These are phyloP conservation scores for Eucriotettix oculatus DNA, from an alignment of 2,888 invertebrate genomes.

Conservation along the genomic window DNA sequence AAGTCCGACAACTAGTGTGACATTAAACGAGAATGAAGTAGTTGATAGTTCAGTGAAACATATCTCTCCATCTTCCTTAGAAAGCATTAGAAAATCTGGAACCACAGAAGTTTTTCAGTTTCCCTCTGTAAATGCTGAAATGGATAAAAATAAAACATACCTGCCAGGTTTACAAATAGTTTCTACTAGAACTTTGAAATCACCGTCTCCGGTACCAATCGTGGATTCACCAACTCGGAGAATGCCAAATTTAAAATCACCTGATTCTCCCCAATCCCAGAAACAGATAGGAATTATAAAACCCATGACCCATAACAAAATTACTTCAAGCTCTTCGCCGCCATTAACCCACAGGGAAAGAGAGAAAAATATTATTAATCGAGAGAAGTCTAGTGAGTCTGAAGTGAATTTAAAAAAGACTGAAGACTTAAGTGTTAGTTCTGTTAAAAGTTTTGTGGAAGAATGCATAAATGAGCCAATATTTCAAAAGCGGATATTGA, in stretches of 20 bases:
- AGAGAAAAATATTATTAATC: slow-evolving; percentile 51
- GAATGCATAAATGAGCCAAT: too few relatives aligned
- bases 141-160: slow-evolving; percentile 14
- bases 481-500: too few relatives aligned
- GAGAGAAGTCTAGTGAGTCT: slow-evolving; percentile 39
- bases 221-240: slow-evolving; percentile 5
- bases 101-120: slow-evolving; percentile 43
- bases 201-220: background rate
- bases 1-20: background rate
- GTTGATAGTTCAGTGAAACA: slow-evolving; percentile 18
- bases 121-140: slow-evolving; percentile 19
- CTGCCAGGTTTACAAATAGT: slow-evolving; percentile 14
- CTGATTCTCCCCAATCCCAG: slow-evolving; percentile 14
- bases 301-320: slow-evolving; percentile 22
- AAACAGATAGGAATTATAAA: slow-evolving; percentile 35
- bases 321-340: background rate
- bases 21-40: background rate
- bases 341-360: slow-evolving; percentile 37
- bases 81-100: slow-evolving; percentile 52
- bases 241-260: background rate
- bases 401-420: slow-evolving; percentile 18
- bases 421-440: too few relatives aligned
- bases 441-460: too few relatives aligned
- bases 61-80: slow-evolving; percentile 42
- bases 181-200: slow-evolving; percentile 1